A percentile compares a stretch with the other conserved stretches of the same genome.
Conservation (phyloP, 2,113 vertebrate genomes). For the Chamaetylas fuelleborni region DNA sequence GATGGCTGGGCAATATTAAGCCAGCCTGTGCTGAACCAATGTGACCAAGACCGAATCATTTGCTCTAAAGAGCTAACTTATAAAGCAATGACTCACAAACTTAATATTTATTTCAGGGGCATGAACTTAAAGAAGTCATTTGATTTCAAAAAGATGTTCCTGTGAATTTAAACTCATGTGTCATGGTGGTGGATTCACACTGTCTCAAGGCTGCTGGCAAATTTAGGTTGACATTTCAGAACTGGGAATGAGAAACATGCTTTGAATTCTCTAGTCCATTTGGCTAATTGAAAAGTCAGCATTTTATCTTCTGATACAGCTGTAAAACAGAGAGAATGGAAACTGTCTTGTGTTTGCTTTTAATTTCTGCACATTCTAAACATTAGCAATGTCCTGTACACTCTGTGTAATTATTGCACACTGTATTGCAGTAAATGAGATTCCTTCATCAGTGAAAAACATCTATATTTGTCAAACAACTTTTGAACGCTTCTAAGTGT, state of each 20-base stretch:
- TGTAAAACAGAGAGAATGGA: neutral
- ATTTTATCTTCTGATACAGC: neutral
- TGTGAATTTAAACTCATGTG: neutral
- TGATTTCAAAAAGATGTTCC: neutral
- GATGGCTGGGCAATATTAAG: neutral
- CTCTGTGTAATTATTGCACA: neutral
- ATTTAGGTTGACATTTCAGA: neutral
- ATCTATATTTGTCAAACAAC: neutral
- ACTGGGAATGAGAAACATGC: neutral
- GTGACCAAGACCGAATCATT: neutral
- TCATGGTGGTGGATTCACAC: neutral
- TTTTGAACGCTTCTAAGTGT: neutral
- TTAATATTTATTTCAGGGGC: neutral
- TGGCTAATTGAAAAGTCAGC: neutral
- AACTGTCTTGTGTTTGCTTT: conserved; percentile 29
- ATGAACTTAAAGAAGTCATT: neutral
- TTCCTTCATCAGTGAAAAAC: neutral
- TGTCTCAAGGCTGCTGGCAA: neutral
- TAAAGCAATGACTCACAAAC: neutral
- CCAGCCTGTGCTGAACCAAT: neutral
- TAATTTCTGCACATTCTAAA: conserved; percentile 42
- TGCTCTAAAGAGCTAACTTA: neutral
- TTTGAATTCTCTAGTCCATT: neutral
- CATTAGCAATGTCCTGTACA: neutral
- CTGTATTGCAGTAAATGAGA: neutral